Percentiles rank a stretch among this genome's conserved stretches.
These are phyloP conservation scores for Chionoecetes opilio DNA, from an alignment of 1,140 invertebrate species.

Conservation along the genomic window DNA sequence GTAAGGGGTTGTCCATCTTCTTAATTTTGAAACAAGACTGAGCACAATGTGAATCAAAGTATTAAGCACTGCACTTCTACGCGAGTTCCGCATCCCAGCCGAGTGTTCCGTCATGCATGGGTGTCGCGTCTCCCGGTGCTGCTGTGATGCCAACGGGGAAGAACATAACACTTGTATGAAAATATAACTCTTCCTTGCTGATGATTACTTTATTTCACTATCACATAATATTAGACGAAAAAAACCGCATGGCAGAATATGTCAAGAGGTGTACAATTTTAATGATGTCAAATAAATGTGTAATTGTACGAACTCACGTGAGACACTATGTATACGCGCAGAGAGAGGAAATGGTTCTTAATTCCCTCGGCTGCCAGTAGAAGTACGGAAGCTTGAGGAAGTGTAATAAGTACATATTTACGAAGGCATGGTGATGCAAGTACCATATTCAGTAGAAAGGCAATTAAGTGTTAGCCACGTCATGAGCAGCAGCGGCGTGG, in stretches of 20 bases:
- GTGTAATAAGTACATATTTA: background rate
- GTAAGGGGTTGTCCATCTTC: background rate
- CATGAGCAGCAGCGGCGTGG: background rate
- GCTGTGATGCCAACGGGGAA: background rate
- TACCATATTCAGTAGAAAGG: constrained; percentile 7
- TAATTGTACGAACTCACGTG: no score
- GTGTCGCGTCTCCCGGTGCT: background rate
- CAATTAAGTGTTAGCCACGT: background rate
- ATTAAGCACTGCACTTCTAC: background rate
- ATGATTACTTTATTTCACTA: background rate
- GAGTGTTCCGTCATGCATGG: background rate
- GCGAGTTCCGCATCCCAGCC: background rate
- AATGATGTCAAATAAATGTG: no score
- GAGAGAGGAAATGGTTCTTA: background rate
- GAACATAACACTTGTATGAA: no score
- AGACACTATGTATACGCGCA: no score
- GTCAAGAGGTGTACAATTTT: no score
- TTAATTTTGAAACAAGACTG: background rate
- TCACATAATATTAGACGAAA: no score
- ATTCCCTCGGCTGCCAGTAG: background rate
- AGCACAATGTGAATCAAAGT: no score
- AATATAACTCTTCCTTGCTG: background rate
- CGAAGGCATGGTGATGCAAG: background rate
- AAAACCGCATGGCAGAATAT: background rate
- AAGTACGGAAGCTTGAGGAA: background rate